Base-by-base conservation (phyloP, 2,113 vertebrate species). In the Gavialis gangeticus region DNA sequence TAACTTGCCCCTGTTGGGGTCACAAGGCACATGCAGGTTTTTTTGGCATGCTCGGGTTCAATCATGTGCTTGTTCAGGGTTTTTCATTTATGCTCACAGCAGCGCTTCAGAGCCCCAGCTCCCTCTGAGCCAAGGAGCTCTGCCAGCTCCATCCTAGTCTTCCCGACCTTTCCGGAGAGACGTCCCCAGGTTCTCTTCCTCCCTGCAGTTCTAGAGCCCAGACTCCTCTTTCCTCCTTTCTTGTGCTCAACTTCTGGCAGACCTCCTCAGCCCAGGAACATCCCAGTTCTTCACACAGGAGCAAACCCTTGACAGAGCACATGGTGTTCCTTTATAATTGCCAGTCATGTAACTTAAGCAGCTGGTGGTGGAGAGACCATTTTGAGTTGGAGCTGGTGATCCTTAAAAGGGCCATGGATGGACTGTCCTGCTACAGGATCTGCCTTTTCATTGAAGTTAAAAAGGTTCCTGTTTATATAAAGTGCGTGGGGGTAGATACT, bases 261-360 rank as follows among this genome's bases (percentile, higher is more conserved):
- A 17, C 21, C 62, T 81, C 5, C 56, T 75, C 10, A 30, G 7
- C 16, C 37, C 21, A 73, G 28, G 28, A 78, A 59, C n/a, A 63
- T 63, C 11, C 62, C 27, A 25, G 62, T 63, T 63, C 24, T 63
- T 79, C 30, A 22, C 3, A 15, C 1, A 30, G 67, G 71, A 57
- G 11, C 17, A 15, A 6, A 22, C 37, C 62, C 69, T 57, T 89
- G 13, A 16, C 14, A 27, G 63, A 64, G 19, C 5, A 15, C 25
- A 64, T 57, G 63, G 79, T 2, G 0, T 66, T 18, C 22, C 0
- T 0, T 28, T 64, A 64, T 7, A 27, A 12, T 73, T 73, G 25
- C 54, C 10, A 12, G 63, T 10, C 2, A 5, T 87, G 84, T 75
- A 22, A n/a, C 24, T 55, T 80, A 63, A 55, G 30, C 57, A 19